These are phyloP conservation scores for Liodrosophila aerea DNA, from an alignment of 2,888 invertebrate species.

Conservation along the genomic window DNA sequence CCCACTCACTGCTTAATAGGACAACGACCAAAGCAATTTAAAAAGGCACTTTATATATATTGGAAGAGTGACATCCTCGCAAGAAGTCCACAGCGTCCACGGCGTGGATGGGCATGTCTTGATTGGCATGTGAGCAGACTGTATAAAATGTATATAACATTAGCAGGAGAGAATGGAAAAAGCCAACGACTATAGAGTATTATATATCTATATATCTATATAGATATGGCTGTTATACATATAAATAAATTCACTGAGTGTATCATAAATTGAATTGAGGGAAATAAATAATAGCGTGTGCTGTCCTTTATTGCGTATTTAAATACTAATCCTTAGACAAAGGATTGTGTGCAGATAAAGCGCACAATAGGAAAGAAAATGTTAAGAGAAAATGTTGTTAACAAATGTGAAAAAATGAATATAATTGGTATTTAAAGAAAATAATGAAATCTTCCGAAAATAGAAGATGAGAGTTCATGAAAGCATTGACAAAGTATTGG, in stretches of 20 bases:
- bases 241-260: not conserved
- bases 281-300: not conserved
- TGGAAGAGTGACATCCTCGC: constrained; percentile 47
- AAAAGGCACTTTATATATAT: constrained; percentile 60
- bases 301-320: not conserved
- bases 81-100: constrained; percentile 20
- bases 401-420: too few relatives aligned
- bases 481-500: too few relatives aligned
- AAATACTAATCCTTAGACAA: too few relatives aligned
- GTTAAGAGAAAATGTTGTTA: too few relatives aligned
- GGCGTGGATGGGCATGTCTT: constrained; percentile 16
- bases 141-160: constrained; percentile 28
- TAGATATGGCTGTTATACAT: too few relatives aligned
- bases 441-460: too few relatives aligned
- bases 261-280: not conserved
- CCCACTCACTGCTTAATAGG: constrained; percentile 33
- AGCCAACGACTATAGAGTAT: not conserved
- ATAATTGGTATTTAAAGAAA: too few relatives aligned
- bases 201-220: not conserved
- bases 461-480: too few relatives aligned
- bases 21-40: constrained; percentile 56
- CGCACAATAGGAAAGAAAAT: too few relatives aligned
- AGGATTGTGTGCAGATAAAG: too few relatives aligned
- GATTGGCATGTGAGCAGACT: constrained; percentile 31
- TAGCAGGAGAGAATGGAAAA: constrained; percentile 18